A percentile compares a stretch with the other conserved stretches of the same genome.
These are phyloP conservation scores for Gadus chalcogrammus DNA, from an alignment of 2,113 vertebrate species.

Conservation along the genomic window DNA sequence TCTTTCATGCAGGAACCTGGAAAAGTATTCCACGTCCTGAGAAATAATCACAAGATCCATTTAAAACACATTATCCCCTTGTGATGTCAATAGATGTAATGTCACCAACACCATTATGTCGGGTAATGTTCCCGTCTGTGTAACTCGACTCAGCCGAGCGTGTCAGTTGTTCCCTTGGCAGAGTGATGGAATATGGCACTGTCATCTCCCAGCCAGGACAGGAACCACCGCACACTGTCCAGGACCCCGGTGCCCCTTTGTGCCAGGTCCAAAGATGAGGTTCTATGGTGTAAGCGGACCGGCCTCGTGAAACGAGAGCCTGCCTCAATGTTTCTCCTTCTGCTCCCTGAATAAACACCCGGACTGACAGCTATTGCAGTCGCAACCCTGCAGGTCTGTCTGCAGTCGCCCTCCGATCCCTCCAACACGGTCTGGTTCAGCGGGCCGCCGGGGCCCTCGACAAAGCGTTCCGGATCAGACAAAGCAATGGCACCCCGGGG, in stretches of 20 bases:
- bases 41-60: no score
- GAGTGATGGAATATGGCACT: slow-evolving; percentile 5
- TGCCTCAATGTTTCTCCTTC: slow-evolving; percentile 12
- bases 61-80: no score
- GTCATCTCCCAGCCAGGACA: slow-evolving; percentile 18
- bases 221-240: slow-evolving; percentile 21
- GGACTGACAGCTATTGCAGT: slow-evolving; percentile 45
- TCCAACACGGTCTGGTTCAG: slow-evolving; percentile 8
- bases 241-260: slow-evolving; percentile 26
- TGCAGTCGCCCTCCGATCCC: slow-evolving; percentile 11
- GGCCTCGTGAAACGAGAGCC: slow-evolving; percentile 32
- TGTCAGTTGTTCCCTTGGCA: background rate
- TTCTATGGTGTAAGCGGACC: slow-evolving; percentile 21
- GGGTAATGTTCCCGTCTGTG: background rate
- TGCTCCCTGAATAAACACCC: slow-evolving; percentile 46
- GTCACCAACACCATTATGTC: background rate
- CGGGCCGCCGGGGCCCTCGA: slow-evolving; percentile 29
- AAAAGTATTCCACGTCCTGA: background rate
- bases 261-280: slow-evolving; percentile 10
- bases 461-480: slow-evolving; percentile 42
- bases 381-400: slow-evolving; percentile 30
- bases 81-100: no score
- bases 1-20: background rate
- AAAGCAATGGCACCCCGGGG: slow-evolving; percentile 30
- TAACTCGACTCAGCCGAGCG: background rate